A percentile compares a stretch with the other conserved stretches of the same genome.
phyloP scores from a whole-genome alignment of 2,888 invertebrate genomes.

The Limnephilus lunatus region DNA sequence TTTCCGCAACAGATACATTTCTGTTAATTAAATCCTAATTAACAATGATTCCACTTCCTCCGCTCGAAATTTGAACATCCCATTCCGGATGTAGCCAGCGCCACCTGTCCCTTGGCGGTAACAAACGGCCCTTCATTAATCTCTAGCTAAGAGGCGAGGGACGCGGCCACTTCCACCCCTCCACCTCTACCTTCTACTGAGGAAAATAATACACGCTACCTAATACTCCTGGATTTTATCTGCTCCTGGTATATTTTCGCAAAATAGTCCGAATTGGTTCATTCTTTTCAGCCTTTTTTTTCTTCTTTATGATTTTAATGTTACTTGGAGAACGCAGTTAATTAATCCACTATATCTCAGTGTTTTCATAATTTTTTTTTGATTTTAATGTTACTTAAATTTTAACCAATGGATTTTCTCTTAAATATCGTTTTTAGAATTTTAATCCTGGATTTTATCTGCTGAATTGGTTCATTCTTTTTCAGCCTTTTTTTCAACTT shows the following conservation, averaged over 20 bases:
- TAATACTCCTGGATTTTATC: background rate
- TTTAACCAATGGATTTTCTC: no score
- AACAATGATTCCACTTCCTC: constrained; percentile 32
- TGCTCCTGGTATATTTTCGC: background rate
- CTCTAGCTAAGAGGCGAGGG: constrained; percentile 43
- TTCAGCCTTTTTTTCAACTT: no score
- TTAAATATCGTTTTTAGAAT: no score
- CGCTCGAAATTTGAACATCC: constrained; percentile 28
- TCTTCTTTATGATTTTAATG: no score
- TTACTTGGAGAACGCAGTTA: no score
- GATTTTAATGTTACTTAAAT: no score
- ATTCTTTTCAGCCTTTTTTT: no score
- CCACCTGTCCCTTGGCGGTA: constrained; percentile 51
- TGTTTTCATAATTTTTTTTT: no score
- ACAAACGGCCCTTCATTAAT: constrained; percentile 54
- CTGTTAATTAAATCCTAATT: constrained; percentile 39
- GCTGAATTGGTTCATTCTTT: background rate
- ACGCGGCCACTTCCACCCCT: background rate
- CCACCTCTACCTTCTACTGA: background rate
- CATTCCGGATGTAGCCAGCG: constrained; percentile 24
- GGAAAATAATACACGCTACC: background rate
- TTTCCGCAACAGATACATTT: constrained; percentile 26
- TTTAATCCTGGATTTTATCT: background rate
- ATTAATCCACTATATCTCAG: no score
- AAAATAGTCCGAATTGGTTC: background rate